Evolutionary conservation across 2,797 vertebrate genomes (phyloP).

Genomic region (Rhynchotus rufescens): DNA sequence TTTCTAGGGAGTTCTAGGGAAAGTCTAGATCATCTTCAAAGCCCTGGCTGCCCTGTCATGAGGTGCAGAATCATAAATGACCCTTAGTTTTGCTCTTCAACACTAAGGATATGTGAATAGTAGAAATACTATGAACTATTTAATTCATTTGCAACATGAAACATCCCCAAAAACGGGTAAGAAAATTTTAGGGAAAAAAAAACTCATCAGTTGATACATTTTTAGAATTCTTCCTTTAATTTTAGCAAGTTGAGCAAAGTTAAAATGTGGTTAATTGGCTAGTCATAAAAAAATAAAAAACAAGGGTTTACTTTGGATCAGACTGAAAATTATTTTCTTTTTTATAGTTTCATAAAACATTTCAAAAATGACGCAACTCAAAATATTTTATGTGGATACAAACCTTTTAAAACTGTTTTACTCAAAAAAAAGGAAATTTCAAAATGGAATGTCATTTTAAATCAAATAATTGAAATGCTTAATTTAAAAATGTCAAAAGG

Average conservation of each 20-base stretch:
- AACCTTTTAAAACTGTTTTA: conserved; percentile 30
- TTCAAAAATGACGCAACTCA: conserved; percentile 15
- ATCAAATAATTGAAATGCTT: conserved; percentile 39
- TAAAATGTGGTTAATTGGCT: not conserved
- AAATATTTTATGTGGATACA: conserved; percentile 53
- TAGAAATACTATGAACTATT: not conserved
- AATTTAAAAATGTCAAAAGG: conserved; percentile 24
- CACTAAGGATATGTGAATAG: fast-evolving
- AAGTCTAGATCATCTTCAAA: not conserved
- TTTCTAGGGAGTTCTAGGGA: not conserved
- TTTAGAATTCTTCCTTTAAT: not conserved
- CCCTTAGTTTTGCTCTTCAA: not conserved
- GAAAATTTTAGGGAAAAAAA: not conserved
- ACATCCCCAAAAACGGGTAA: fast-evolving
- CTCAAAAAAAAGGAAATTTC: conserved; percentile 45
- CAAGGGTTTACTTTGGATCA: not conserved
- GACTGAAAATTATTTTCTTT: not conserved
- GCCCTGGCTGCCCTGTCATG: not conserved
- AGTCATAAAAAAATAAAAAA: not conserved
- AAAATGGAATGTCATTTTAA: conserved; percentile 44
- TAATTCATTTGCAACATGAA: not conserved
- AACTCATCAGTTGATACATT: not conserved
- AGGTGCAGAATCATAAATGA: not conserved
- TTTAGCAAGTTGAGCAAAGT: not conserved
- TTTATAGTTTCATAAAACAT: conserved; percentile 19